Percentiles rank a stretch among this genome's conserved stretches.
These are phyloP conservation scores for Scelioninae gen. 2 DNA, from an alignment of 2,888 invertebrate species.

Conservation along the genomic window DNA sequence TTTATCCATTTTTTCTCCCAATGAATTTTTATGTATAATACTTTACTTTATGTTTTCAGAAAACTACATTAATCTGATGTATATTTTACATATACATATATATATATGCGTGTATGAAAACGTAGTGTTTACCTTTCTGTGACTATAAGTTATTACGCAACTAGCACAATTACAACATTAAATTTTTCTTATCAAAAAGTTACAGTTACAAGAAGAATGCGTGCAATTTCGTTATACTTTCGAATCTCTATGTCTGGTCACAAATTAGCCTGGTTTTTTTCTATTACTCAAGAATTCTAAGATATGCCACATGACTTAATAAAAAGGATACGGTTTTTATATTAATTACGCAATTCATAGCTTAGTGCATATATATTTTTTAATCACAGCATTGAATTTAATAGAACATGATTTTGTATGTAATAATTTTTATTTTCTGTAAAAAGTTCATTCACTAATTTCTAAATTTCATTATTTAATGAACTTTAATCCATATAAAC, in stretches of 20 bases:
- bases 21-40: no score
- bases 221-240: constrained; percentile 37
- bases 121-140: neutral
- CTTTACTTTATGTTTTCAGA: no score
- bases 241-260: neutral
- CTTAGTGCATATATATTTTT: neutral
- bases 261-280: constrained; percentile 14
- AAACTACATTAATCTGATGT: no score
- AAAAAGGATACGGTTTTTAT: constrained; percentile 2
- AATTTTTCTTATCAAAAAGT: constrained; percentile 56
- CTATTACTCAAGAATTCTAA: constrained; percentile 55
- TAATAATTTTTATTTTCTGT: no score
- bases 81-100: no score
- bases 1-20: no score
- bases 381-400: neutral
- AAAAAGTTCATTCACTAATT: no score
- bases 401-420: no score
- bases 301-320: constrained; percentile 22
- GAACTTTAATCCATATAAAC: no score
- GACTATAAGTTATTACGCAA: constrained; percentile 28
- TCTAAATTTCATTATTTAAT: no score
- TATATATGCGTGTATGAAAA: no score
- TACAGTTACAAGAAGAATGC: constrained; percentile 41
- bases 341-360: constrained; percentile 4
- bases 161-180: constrained; percentile 61